A percentile compares a stretch with the other conserved stretches of the same genome.
These are phyloP conservation scores for Argyra leucocephala DNA, from an alignment of 2,888 invertebrate genomes.

Conservation along the genomic window DNA sequence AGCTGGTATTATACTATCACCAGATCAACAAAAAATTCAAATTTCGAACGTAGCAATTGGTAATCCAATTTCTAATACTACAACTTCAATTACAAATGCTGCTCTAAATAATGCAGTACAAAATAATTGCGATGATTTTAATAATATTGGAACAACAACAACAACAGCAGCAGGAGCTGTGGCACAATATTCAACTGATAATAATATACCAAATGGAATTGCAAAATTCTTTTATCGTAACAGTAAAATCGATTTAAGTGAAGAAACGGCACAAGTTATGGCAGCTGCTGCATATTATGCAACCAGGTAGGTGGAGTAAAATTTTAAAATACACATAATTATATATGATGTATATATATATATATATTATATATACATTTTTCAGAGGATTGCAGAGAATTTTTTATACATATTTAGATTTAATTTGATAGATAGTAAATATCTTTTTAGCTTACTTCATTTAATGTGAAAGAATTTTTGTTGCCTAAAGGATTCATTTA, in stretches of 20 bases:
- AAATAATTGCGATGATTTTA: slow-evolving; percentile 4
- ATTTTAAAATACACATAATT: neutral
- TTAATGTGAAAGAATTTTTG: too few species aligned
- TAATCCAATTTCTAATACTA: slow-evolving; percentile 24
- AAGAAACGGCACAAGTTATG: slow-evolving; percentile 36
- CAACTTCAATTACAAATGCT: neutral
- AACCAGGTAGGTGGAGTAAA: slow-evolving; percentile 28
- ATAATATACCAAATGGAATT: slow-evolving; percentile 27
- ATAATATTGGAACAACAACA: slow-evolving; percentile 10
- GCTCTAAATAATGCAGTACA: neutral
- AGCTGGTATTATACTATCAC: slow-evolving; percentile 10
- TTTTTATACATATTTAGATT: too few species aligned
- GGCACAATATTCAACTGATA: slow-evolving; percentile 24
- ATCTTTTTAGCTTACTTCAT: too few species aligned
- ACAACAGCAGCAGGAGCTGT: slow-evolving; percentile 5
- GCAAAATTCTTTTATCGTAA: slow-evolving; percentile 34
- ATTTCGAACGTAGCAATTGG: slow-evolving; percentile 22
- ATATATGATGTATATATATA: too few species aligned
- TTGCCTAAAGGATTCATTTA: too few species aligned
- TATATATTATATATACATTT: too few species aligned
- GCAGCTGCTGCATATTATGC: slow-evolving; percentile 37
- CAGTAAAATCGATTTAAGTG: slow-evolving; percentile 35
- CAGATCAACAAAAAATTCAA: slow-evolving; percentile 20
- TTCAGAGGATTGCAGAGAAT: too few species aligned
- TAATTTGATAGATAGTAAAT: too few species aligned